A percentile compares a stretch with the other conserved stretches of the same genome.
phyloP scores from a whole-genome alignment of 1,140 invertebrate species.

The Stegodyphus mimosarum region DNA sequence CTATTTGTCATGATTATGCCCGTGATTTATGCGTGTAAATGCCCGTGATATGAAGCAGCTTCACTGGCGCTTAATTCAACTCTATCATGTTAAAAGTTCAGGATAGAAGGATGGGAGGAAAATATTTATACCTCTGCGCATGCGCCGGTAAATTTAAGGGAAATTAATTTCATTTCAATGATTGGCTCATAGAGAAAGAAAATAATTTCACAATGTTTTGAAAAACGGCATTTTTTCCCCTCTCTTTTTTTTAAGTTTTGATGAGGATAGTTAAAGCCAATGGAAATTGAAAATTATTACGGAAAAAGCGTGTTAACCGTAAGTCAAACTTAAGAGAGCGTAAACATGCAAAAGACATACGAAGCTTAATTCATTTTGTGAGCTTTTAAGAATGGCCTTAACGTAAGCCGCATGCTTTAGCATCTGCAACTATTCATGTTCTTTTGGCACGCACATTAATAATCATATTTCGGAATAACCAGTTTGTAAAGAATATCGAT shows the following conservation, averaged over 20 bases:
- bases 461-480: too few relatives aligned
- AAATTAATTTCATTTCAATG: not conserved
- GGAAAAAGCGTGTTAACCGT: not conserved
- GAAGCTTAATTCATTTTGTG: too few relatives aligned
- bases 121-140: conserved; percentile 22
- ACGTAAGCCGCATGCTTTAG: too few relatives aligned
- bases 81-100: conserved; percentile 48
- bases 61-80: conserved; percentile 38
- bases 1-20: conserved; percentile 52
- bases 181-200: not conserved
- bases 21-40: conserved; percentile 46
- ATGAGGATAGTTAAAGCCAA: not conserved
- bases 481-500: too few relatives aligned
- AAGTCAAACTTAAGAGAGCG: too few relatives aligned
- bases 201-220: not conserved
- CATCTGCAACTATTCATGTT: too few relatives aligned
- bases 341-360: too few relatives aligned
- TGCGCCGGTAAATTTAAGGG: too few relatives aligned
- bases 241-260: not conserved
- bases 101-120: not conserved
- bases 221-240: too few relatives aligned
- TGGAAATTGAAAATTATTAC: conserved; percentile 2
- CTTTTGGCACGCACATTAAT: too few relatives aligned
- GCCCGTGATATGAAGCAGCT: conserved; percentile 47
- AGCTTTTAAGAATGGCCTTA: too few relatives aligned